Conservation (phyloP, 1,140 invertebrate species). For the Anagrus nilaparvatae region DNA sequence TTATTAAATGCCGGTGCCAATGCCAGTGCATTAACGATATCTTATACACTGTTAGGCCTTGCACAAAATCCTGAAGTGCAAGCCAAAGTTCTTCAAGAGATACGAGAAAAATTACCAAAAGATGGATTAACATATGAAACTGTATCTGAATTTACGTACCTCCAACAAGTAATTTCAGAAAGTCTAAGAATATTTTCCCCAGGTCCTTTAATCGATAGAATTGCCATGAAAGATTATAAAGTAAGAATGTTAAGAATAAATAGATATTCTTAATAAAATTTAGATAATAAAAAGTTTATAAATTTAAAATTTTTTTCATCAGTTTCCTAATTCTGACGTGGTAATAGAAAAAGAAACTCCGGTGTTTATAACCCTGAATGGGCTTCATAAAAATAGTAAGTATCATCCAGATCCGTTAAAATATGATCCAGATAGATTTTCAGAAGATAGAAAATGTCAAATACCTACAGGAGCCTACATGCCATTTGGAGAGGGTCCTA, state of each 20-base stretch:
- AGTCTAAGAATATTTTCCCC: constrained; percentile 45
- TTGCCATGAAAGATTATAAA: constrained; percentile 32
- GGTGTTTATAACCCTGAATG: constrained; percentile 26
- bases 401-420: constrained; percentile 37
- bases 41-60: constrained; percentile 34
- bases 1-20: constrained; percentile 45
- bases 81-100: constrained; percentile 44
- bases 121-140: constrained; percentile 19
- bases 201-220: constrained; percentile 43
- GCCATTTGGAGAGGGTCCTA: constrained; percentile 23
- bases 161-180: constrained; percentile 21
- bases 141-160: constrained; percentile 23
- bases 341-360: constrained; percentile 19
- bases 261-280: too few relatives aligned
- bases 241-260: constrained; percentile 16
- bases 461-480: constrained; percentile 22
- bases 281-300: too few relatives aligned
- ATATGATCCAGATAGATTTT: constrained; percentile 37
- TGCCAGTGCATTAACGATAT: constrained; percentile 40
- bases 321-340: constrained; percentile 26
- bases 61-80: constrained; percentile 24
- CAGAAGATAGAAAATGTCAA: constrained; percentile 14
- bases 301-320: too few relatives aligned
- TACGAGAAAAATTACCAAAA: constrained; percentile 33
- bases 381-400: constrained; percentile 38